phyloP scores from a whole-genome alignment of 2,797 vertebrate species.

The Rhabdomys pumilio region DNA sequence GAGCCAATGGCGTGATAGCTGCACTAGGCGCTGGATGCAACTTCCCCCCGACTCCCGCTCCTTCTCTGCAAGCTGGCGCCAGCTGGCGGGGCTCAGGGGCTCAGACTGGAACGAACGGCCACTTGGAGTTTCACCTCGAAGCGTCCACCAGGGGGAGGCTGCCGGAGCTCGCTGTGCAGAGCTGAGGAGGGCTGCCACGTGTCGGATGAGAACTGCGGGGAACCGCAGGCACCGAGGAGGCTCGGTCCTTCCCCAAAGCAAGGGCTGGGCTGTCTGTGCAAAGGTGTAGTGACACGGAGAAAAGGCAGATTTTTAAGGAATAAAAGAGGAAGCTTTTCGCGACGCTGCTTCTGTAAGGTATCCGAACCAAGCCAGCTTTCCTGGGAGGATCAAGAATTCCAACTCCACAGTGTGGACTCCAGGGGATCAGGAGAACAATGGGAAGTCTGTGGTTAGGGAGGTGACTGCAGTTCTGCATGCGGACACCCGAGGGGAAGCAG shows the following conservation, averaged over 20 bases:
- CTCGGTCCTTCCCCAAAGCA: neutral
- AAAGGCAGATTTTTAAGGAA: neutral
- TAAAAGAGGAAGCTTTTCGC: neutral
- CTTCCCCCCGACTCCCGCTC: neutral
- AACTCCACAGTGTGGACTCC: neutral
- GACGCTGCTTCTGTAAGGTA: neutral
- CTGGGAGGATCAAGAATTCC: neutral
- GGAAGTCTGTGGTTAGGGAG: neutral
- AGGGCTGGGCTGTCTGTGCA: neutral
- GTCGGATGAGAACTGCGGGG: neutral
- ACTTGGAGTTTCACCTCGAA: neutral
- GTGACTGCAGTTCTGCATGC: neutral
- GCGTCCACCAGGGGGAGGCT: neutral
- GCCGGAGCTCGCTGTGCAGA: neutral
- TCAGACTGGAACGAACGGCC: neutral
- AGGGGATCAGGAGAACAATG: neutral
- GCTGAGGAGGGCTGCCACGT: neutral
- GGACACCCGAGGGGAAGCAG: neutral
- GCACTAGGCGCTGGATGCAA: neutral
- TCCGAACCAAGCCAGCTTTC: neutral
- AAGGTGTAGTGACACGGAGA: neutral
- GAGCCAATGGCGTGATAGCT: neutral
- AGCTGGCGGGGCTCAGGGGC: neutral
- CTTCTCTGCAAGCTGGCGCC: neutral
- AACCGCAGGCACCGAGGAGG: neutral